Percentiles rank a stretch among this genome's conserved stretches.
These are phyloP conservation scores for Oenanthe melanoleuca DNA, from an alignment of 2,113 vertebrate genomes.

Conservation along the genomic window DNA sequence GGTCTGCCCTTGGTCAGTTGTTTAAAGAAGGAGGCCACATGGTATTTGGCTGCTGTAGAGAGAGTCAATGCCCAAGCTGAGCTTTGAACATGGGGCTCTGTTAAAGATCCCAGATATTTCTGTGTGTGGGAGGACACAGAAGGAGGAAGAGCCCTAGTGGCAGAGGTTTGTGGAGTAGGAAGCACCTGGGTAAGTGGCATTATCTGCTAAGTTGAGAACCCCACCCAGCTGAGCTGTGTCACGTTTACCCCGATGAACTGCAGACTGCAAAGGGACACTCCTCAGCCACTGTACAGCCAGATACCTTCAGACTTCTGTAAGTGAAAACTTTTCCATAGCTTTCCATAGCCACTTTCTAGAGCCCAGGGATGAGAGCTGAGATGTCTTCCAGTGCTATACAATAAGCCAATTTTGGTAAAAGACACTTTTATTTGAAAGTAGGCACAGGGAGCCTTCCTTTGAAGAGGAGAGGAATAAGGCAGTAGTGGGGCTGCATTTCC, in stretches of 20 bases:
- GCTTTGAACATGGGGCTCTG: not conserved
- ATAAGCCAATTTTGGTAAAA: not conserved
- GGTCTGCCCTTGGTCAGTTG: not conserved
- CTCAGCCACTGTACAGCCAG: not conserved
- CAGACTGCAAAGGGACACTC: not conserved
- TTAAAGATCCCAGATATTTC: not conserved
- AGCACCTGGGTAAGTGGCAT: not conserved
- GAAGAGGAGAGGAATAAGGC: not conserved
- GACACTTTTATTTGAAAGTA: not conserved
- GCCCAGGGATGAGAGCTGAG: not conserved
- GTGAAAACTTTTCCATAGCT: not conserved
- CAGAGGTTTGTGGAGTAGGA: not conserved
- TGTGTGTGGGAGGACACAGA: not conserved
- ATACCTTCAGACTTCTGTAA: not conserved
- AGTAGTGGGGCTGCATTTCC: rapidly evolving
- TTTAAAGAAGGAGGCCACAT: not conserved
- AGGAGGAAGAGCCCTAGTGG: not conserved
- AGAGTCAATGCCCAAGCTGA: not conserved
- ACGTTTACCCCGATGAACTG: not conserved
- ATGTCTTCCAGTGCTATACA: not conserved
- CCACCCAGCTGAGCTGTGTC: not conserved
- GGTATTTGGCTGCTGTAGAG: not conserved
- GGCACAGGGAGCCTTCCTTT: not conserved
- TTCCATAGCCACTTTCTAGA: not conserved
- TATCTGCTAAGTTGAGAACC: not conserved